Conservation (phyloP, 2,888 invertebrate genomes). For the Eupithecia exiguata region DNA sequence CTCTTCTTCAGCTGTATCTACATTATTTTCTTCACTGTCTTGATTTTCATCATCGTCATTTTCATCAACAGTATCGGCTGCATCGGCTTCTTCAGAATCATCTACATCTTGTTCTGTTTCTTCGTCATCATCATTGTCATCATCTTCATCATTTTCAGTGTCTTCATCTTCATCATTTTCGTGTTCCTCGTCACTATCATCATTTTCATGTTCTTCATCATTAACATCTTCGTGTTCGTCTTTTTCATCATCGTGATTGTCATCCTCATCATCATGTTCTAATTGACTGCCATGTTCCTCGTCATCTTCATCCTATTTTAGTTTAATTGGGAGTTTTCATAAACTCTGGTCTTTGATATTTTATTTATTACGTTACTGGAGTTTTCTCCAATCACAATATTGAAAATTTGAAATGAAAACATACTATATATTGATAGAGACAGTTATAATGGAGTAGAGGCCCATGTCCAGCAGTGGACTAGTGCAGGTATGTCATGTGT, state of each 20-base stretch:
- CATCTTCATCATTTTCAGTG: constrained; percentile 4
- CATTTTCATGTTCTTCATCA: constrained; percentile 46
- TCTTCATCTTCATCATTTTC: constrained; percentile 30
- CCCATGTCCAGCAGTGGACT: background rate
- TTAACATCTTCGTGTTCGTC: constrained; percentile 44
- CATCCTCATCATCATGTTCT: constrained; percentile 47
- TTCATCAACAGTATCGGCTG: constrained; percentile 37
- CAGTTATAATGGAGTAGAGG: too few relatives aligned
- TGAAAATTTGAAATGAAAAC: background rate
- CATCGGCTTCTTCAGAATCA: constrained; percentile 4
- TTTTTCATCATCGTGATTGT: constrained; percentile 53
- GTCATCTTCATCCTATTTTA: constrained; percentile 54
- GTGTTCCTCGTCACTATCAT: constrained; percentile 48
- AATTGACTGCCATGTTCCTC: constrained; percentile 48
- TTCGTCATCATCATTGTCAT: background rate
- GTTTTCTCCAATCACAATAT: background rate
- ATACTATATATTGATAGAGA: too few relatives aligned
- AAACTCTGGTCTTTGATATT: background rate
- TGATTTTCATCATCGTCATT: constrained; percentile 55
- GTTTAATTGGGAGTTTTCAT: constrained; percentile 17
- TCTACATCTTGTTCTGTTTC: background rate
- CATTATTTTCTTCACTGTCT: constrained; percentile 51
- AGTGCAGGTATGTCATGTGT: background rate
- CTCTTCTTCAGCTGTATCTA: constrained; percentile 49
- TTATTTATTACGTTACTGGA: background rate